Conservation (phyloP, 2,888 invertebrate genomes). For the Heterodera filipjevi region DNA sequence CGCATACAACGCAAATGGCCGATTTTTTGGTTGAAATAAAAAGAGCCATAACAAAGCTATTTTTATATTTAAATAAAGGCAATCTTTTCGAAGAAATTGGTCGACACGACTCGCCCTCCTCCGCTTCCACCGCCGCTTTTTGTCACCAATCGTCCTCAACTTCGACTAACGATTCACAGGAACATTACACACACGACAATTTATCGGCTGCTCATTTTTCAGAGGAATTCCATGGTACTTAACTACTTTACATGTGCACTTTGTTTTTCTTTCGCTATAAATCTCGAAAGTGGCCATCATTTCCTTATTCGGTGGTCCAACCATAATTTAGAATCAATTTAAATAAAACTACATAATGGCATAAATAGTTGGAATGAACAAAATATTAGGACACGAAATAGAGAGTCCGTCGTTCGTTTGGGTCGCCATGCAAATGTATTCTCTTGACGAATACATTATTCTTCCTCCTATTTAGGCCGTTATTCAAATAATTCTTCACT, state of each 20-base stretch:
- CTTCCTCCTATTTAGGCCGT: not conserved
- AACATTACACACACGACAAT: not conserved
- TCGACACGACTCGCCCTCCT: not conserved
- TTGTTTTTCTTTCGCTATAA: not conserved
- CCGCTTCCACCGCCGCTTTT: not conserved
- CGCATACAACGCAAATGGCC: not conserved
- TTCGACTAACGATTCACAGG: not conserved
- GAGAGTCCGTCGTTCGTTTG: not conserved
- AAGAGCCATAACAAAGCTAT: not conserved
- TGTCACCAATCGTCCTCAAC: not conserved
- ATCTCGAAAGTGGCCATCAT: not conserved
- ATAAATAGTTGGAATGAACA: too few relatives aligned
- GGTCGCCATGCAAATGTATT: not conserved
- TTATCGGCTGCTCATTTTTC: not conserved
- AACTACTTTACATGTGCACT: not conserved
- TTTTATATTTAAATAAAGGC: not conserved
- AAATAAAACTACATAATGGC: too few relatives aligned
- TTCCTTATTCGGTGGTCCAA: not conserved
- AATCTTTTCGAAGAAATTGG: not conserved
- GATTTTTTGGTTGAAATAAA: not conserved
- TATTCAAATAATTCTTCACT: not conserved
- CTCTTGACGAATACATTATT: too few relatives aligned
- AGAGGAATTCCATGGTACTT: conserved; percentile 1
- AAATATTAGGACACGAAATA: too few relatives aligned
- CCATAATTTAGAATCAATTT: too few relatives aligned